A percentile compares a stretch with the other conserved stretches of the same genome.
Evolutionary conservation across 1,140 invertebrate species (phyloP).

Genomic region (Cyclargus thomasi): DNA sequence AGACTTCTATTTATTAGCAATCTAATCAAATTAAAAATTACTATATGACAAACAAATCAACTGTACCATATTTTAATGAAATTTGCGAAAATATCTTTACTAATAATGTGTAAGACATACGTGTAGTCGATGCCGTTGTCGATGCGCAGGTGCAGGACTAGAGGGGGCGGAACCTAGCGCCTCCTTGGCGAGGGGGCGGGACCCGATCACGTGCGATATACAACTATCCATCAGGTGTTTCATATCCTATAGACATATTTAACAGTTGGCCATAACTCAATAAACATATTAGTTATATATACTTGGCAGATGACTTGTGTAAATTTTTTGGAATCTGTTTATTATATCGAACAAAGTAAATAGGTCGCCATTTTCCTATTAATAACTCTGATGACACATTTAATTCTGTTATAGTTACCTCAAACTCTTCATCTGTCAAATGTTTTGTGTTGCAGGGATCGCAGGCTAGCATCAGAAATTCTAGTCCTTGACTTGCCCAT

Average conservation of each 20-base stretch:
- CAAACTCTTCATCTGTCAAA: slow-evolving; percentile 85
- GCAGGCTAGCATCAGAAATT: slow-evolving; percentile 88
- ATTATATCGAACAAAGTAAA: no score
- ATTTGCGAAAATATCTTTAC: no score
- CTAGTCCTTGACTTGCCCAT: slow-evolving; percentile 90
- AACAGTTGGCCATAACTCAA: background rate
- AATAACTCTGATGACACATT: no score
- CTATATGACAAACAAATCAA: no score
- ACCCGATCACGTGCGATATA: slow-evolving; percentile 87
- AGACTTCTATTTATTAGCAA: no score
- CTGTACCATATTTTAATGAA: no score
- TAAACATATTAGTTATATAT: background rate
- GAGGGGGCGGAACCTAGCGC: slow-evolving; percentile 36
- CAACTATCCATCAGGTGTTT: slow-evolving; percentile 84
- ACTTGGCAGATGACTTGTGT: no score
- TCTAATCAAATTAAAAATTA: no score
- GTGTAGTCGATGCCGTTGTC: slow-evolving; percentile 36
- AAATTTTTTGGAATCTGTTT: no score
- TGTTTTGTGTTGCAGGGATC: slow-evolving; percentile 86
- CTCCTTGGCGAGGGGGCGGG: slow-evolving; percentile 29
- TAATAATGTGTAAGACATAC: slow-evolving; percentile 25
- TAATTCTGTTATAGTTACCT: slow-evolving; percentile 74
- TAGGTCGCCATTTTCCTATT: no score
- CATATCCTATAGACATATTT: slow-evolving; percentile 70
- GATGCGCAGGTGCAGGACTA: slow-evolving; percentile 35